Evolutionary conservation across 2,113 vertebrate species (phyloP).

Genomic region (Lota lota): DNA sequence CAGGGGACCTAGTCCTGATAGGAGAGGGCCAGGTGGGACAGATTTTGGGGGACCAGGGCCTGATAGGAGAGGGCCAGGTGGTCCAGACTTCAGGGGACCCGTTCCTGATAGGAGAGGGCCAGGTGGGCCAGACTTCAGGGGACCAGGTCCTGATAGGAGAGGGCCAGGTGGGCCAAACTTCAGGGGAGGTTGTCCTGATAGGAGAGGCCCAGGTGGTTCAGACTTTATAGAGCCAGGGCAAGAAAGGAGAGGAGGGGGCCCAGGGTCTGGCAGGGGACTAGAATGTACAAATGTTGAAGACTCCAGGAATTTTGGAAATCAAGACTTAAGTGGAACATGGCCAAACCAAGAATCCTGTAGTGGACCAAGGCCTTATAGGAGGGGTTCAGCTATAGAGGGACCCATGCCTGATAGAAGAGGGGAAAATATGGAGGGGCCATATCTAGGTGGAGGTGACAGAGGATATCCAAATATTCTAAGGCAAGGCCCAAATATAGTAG

Average conservation of each 20-base stretch:
- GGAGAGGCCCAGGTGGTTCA: constrained; percentile 17
- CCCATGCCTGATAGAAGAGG: constrained; percentile 32
- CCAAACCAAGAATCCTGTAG: constrained; percentile 4
- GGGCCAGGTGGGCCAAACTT: background rate
- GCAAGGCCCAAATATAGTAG: constrained; percentile 18
- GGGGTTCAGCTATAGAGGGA: constrained; percentile 23
- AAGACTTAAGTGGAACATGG: background rate
- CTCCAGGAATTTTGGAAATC: background rate
- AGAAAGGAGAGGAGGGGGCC: background rate
- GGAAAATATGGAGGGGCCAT: constrained; percentile 25
- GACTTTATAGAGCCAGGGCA: constrained; percentile 12
- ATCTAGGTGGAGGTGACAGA: constrained; percentile 33
- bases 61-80: background rate
- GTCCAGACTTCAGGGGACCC: background rate
- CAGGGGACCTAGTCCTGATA: background rate
- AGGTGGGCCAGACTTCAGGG: constrained; percentile 9
- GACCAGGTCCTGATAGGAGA: constrained; percentile 18
- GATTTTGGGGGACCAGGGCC: background rate
- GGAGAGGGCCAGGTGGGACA: background rate
- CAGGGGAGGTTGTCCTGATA: background rate
- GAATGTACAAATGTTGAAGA: too few relatives aligned
- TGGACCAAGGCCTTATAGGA: constrained; percentile 18
- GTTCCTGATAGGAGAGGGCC: background rate
- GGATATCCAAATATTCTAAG: constrained; percentile 23
- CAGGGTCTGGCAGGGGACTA: background rate